phyloP scores from a whole-genome alignment of 2,888 invertebrate genomes.

The Hartigia nigra region DNA sequence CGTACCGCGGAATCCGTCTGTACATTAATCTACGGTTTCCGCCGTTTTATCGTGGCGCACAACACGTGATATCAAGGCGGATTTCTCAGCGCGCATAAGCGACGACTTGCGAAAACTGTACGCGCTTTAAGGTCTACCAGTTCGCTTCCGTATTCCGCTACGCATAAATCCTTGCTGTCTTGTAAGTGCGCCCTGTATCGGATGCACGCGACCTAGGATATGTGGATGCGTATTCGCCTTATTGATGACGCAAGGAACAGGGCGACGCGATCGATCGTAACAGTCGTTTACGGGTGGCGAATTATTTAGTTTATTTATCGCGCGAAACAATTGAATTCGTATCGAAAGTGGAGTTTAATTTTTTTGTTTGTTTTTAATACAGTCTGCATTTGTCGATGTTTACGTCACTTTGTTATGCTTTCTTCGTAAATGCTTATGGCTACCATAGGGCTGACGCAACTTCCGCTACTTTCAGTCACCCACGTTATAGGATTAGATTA shows the following conservation, averaged over 20 bases:
- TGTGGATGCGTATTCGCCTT: not conserved
- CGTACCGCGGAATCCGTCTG: constrained; percentile 16
- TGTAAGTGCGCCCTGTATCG: not conserved
- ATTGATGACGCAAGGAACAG: not conserved
- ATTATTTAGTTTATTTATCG: not conserved
- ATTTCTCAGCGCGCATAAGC: not conserved
- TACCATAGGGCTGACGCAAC: not conserved
- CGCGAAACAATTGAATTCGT: not conserved
- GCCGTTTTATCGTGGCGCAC: constrained; percentile 45
- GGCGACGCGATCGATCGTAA: not conserved
- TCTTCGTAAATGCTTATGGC: not conserved
- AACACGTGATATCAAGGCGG: constrained; percentile 39
- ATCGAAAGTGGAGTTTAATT: not conserved
- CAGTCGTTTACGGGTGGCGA: not conserved
- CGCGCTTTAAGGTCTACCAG: not conserved
- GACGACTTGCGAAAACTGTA: not conserved
- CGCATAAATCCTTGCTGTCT: not conserved
- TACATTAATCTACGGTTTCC: constrained; percentile 51
- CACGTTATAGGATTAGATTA: not conserved
- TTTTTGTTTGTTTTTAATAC: not conserved
- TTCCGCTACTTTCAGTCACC: not conserved
- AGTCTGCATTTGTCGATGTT: not conserved
- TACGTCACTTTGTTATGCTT: not conserved
- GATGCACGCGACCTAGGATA: not conserved
- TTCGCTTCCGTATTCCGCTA: not conserved